Percentiles rank a stretch among this genome's conserved stretches.
phyloP scores from a whole-genome alignment of 2,888 invertebrate species.

The Monoplex corrugatus region DNA sequence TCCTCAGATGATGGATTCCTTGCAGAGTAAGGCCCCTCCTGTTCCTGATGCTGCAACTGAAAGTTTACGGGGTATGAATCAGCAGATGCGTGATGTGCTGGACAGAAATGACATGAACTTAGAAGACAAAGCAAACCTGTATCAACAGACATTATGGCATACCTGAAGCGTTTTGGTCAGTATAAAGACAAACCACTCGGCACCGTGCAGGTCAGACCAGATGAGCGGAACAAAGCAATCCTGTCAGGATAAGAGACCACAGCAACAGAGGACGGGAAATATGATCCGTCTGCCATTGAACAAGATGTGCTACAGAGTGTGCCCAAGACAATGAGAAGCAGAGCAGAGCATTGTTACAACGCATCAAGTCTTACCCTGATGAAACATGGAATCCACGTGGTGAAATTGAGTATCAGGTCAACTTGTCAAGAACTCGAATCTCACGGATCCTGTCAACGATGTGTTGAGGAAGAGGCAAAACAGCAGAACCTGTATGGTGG shows the following conservation, averaged over 20 bases:
- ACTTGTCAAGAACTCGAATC: neutral
- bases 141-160: neutral
- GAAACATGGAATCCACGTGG: neutral
- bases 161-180: slow-evolving; percentile 5
- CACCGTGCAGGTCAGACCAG: neutral
- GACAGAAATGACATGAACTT: neutral
- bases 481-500: neutral
- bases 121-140: slow-evolving; percentile 18
- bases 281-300: too few species aligned
- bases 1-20: neutral
- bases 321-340: neutral
- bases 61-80: neutral
- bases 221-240: neutral
- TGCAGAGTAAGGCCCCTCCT: neutral
- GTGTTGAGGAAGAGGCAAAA: neutral
- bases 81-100: neutral
- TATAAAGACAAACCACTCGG: slow-evolving; percentile 1
- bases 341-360: neutral
- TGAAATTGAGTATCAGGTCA: neutral
- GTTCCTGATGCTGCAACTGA: neutral
- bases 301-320: neutral
- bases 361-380: neutral
- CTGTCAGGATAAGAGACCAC: too few species aligned
- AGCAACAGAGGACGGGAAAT: too few species aligned
- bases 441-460: slow-evolving; percentile 2